A percentile compares a stretch with the other conserved stretches of the same genome.
These are phyloP conservation scores for Platynereis dumerilii DNA, from an alignment of 2,888 invertebrate species.

Conservation along the genomic window DNA sequence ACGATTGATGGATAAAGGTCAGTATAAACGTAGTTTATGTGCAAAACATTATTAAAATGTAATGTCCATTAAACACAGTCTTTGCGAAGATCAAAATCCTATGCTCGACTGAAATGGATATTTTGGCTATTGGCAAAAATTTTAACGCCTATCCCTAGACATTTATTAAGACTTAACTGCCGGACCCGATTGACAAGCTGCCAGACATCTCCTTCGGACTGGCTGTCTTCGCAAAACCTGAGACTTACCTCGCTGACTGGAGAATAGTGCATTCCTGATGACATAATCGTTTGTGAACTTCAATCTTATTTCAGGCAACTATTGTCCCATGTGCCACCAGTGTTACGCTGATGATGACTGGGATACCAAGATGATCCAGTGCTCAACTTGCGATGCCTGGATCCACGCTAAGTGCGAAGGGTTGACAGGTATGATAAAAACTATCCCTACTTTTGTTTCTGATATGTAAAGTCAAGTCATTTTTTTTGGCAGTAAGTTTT, in stretches of 20 bases:
- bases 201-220: no score
- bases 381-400: constrained; percentile 88
- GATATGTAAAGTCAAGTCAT: no score
- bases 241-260: no score
- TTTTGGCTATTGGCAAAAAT: background rate
- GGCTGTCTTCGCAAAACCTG: no score
- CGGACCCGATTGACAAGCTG: no score
- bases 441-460: no score
- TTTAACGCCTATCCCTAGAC: no score
- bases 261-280: no score
- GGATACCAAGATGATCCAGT: constrained; percentile 94
- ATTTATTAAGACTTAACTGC: no score
- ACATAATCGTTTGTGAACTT: no score
- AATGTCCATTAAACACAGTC: background rate
- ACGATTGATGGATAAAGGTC: constrained; percentile 81
- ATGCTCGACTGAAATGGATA: background rate
- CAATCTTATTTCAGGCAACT: constrained; percentile 68
- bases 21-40: constrained; percentile 11
- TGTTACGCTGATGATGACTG: constrained; percentile 92
- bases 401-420: constrained; percentile 92
- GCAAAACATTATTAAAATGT: background rate
- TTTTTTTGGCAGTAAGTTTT: no score
- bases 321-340: constrained; percentile 88
- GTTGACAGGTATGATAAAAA: constrained; percentile 68
- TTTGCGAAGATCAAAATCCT: background rate